A percentile compares a stretch with the other conserved stretches of the same genome.
Conservation (phyloP, 1,140 invertebrate genomes). For the Oreohelix idahoensis region DNA sequence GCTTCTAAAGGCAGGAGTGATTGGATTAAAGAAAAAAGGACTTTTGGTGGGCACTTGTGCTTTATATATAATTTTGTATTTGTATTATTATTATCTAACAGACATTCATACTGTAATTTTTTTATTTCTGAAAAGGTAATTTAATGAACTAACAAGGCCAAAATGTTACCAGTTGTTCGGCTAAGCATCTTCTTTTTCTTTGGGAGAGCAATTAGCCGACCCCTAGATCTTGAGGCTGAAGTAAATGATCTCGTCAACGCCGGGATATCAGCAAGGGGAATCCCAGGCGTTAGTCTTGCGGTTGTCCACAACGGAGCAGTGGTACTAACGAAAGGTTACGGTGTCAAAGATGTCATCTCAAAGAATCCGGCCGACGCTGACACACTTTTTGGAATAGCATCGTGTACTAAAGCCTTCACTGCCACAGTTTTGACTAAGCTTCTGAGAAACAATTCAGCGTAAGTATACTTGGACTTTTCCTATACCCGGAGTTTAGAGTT, state of each 20-base stretch:
- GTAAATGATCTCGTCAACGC: background rate
- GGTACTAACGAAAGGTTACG: background rate
- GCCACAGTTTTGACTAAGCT: background rate
- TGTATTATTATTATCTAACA: no score
- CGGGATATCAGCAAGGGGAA: background rate
- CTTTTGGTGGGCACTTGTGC: no score
- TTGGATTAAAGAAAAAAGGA: no score
- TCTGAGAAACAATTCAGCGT: background rate
- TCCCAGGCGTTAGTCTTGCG: background rate
- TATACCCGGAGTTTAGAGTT: no score
- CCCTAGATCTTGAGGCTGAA: background rate
- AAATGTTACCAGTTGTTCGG: background rate
- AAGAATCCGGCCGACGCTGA: background rate
- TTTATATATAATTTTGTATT: no score
- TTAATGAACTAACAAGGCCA: no score
- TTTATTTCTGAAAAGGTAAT: no score
- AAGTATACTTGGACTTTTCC: background rate
- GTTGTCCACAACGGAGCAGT: background rate
- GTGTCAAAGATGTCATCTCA: background rate
- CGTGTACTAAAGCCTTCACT: background rate
- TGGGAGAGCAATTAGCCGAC: background rate
- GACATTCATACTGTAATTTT: no score
- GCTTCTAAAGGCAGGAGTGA: no score
- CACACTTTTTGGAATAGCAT: background rate
- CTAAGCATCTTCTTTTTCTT: background rate